Evolutionary conservation across 2,888 invertebrate genomes (phyloP).

Genomic region (Perizoma flavofasciatum): DNA sequence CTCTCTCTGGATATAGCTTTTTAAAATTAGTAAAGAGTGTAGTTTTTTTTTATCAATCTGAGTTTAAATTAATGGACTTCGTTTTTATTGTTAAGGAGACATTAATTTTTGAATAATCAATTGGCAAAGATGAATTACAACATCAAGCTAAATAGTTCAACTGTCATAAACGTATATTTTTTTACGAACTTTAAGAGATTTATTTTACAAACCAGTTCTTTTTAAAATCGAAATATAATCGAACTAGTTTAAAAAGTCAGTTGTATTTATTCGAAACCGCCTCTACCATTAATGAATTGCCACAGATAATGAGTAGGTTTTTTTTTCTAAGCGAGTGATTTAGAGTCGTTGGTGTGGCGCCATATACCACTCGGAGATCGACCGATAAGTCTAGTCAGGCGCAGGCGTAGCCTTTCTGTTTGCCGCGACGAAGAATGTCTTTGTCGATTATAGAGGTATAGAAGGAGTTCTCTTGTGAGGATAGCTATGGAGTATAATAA

Average conservation of each 20-base stretch:
- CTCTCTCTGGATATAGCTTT: too few species aligned
- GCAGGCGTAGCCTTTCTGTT: slow-evolving; percentile 49
- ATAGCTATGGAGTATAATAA: too few species aligned
- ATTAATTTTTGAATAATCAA: slow-evolving; percentile 21
- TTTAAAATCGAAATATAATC: slow-evolving; percentile 5
- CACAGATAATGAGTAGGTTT: slow-evolving; percentile 47
- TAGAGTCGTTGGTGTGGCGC: slow-evolving; percentile 61
- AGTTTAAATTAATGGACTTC: slow-evolving; percentile 8
- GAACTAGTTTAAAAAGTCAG: slow-evolving; percentile 10
- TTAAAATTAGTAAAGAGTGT: too few species aligned
- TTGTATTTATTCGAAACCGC: slow-evolving; percentile 26
- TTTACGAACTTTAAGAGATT: slow-evolving; percentile 20
- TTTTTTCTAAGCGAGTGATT: slow-evolving; percentile 60
- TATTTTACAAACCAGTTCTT: slow-evolving; percentile 31
- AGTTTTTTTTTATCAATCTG: too few species aligned
- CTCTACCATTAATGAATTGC: slow-evolving; percentile 43
- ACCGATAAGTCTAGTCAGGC: slow-evolving; percentile 47
- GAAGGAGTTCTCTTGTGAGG: not conserved
- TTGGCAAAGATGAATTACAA: slow-evolving; percentile 26
- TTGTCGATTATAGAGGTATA: slow-evolving; percentile 38
- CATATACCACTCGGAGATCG: slow-evolving; percentile 55
- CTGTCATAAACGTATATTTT: slow-evolving; percentile 24
- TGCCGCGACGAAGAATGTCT: slow-evolving; percentile 35
- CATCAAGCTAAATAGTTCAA: slow-evolving; percentile 23
- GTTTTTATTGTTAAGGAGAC: slow-evolving; percentile 13